Evolutionary conservation across 2,113 vertebrate genomes (phyloP), one percentile per base, ranked within the genome.

Genomic region (Gobio gobio): DNA sequence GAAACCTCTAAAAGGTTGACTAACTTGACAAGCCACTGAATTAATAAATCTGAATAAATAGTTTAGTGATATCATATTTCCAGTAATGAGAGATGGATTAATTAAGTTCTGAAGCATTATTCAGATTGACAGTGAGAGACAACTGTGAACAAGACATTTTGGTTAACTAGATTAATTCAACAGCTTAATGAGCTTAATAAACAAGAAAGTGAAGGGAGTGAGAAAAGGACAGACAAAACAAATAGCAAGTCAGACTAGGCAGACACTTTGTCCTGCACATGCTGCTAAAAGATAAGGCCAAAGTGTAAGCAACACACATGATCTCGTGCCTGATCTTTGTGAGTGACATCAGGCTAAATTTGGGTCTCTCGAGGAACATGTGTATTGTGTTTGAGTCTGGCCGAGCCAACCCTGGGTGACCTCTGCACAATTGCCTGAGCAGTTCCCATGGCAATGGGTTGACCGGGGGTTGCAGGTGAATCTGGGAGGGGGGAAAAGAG

Each of bases 361-460:
- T 79, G 33, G 36, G 16, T 29, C 12, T 59, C 2, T 63, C 2
- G 2, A 29, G 40, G 14, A 63, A 6, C 58, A 79, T 58, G 18
- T 36, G 40, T 81, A 66, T 24, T 26, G 45, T 68, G 43, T 64
- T 81, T 47, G 36, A 40, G 8, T 43, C 33, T 79, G 43, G 10
- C 16, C 29, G 3, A 83, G 29, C 33, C 63, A 56, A 72, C 10
- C 13, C 22, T 54, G 64, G 66, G 13, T 82, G 66, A 83, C 49
- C 64, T 83, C 33, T 24, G 49, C 80, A 56, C 80, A 72, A n/a
- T 83, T 72, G 22, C 16, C 47, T 72, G 22, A 72, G 20, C 12
- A 9, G 66, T 83, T 72, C 47, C 64, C 63, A 68, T 82, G 79
- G 45, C 20, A 43, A 82, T 82, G 26, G 59, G 26, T 40, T 83